Base-by-base conservation (phyloP, 2,797 vertebrate species). In the Eulemur rubriventer region DNA sequence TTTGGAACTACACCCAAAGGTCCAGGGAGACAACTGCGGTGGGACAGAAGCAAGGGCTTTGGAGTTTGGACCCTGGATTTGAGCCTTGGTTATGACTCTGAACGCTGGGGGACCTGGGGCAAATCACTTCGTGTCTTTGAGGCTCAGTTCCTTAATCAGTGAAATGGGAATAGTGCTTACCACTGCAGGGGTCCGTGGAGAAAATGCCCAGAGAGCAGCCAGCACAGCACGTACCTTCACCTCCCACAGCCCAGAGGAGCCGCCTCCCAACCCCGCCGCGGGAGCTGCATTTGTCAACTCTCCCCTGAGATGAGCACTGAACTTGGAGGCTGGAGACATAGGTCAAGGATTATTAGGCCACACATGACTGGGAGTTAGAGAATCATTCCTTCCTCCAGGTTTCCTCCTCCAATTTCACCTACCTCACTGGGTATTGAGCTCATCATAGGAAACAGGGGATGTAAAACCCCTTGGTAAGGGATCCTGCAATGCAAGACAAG, bases 201-300 rank as follows among this genome's bases (percentile, higher is more conserved):
- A 48, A 73, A n/a, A 57, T 7, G 24, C 43, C 14, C 67, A 22
- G 48, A 52, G 43, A 38, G 33, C 52, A 59, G 33, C n/a, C 61
- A 33, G 78, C 48, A 20, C 0, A 48, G 1, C 0, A 0, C 0
- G 48, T 38, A 28, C 33, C 8, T 6, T 38, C 70, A 73, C 22
- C 46, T 73, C 28, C 43, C 55, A 9, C 28, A 20, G n/a, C 13
- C 5, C 52, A 41, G 33, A 72, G 69, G 43, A 24, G 26, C 46
- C 20, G 7, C 6, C 50, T 22, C 55, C 22, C 22, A 4, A 9
- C 52, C 18, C 52, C 1, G 22, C 22, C 3, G 55, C 22, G 1
- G 35, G 65, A 14, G 65, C 55, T 35, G 43, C 55, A 8, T 35
- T n/a, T 81, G 35, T 52, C 76, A 24, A 13, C 22, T 57, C 12